Evolutionary conservation across 2,113 vertebrate genomes (phyloP).

Genomic region (Sinocyclocheilus grahami): DNA sequence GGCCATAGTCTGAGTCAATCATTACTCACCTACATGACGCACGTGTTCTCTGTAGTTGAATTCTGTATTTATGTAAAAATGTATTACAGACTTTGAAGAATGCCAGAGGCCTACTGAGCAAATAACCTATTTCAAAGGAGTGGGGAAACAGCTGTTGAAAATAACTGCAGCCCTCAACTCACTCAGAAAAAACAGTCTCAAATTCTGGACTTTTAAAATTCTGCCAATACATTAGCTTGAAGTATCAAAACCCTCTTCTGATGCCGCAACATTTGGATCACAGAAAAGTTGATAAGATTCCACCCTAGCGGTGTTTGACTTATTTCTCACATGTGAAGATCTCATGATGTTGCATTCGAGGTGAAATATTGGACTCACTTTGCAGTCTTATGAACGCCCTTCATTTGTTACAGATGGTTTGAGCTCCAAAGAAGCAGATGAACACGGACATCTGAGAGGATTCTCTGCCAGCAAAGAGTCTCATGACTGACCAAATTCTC

Average conservation of each 20-base stretch:
- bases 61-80: not conserved
- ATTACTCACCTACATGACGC: not conserved
- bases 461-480: constrained; percentile 27
- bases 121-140: not conserved
- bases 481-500: constrained; percentile 13
- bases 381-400: not conserved
- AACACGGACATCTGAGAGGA: constrained; percentile 35
- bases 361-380: constrained; percentile 12
- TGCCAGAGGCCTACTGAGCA: not conserved
- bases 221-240: not conserved
- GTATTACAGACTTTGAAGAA: not conserved
- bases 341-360: not conserved
- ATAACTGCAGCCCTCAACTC: not conserved
- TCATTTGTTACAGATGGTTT: constrained; percentile 43
- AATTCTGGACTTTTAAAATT: not conserved
- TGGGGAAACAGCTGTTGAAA: not conserved
- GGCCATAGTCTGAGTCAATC: not conserved
- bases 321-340: not conserved
- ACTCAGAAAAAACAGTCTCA: not conserved
- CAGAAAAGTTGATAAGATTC: not conserved
- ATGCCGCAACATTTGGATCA: not conserved
- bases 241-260: not conserved
- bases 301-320: not conserved
- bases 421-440: constrained; percentile 19
- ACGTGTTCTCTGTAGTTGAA: not conserved